Percentiles rank a stretch among this genome's conserved stretches.
These are phyloP conservation scores for Orchesella cincta DNA, from an alignment of 1,140 invertebrate genomes.

Conservation along the genomic window DNA sequence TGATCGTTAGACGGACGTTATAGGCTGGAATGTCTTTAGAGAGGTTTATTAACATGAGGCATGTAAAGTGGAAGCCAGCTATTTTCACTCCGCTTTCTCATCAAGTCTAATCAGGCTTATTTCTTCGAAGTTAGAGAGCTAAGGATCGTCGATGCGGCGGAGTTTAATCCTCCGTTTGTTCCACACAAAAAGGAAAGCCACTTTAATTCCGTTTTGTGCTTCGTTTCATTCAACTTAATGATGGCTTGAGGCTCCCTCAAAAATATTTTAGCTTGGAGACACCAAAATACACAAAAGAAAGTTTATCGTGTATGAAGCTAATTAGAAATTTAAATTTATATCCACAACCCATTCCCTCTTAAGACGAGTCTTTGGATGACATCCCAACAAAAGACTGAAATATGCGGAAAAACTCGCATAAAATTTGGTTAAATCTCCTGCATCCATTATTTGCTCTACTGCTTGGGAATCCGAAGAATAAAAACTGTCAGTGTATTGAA, in stretches of 20 bases:
- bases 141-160: background rate
- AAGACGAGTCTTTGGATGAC: no score
- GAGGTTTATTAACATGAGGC: no score
- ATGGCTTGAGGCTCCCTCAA: background rate
- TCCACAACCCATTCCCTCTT: no score
- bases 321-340: constrained; percentile 10
- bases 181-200: no score
- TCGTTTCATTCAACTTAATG: background rate
- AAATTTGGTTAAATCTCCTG: background rate
- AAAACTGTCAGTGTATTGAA: no score
- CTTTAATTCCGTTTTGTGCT: background rate
- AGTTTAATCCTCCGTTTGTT: background rate
- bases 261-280: background rate
- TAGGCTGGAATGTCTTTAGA: no score
- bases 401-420: background rate
- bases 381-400: background rate
- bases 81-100: background rate
- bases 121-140: background rate
- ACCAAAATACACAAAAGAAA: background rate
- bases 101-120: background rate
- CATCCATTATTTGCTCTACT: background rate
- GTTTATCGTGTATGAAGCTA: background rate
- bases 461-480: no score
- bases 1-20: no score
- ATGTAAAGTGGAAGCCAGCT: no score